Base-by-base conservation (phyloP, 2,888 invertebrate species). In the Apodemia mormo region DNA sequence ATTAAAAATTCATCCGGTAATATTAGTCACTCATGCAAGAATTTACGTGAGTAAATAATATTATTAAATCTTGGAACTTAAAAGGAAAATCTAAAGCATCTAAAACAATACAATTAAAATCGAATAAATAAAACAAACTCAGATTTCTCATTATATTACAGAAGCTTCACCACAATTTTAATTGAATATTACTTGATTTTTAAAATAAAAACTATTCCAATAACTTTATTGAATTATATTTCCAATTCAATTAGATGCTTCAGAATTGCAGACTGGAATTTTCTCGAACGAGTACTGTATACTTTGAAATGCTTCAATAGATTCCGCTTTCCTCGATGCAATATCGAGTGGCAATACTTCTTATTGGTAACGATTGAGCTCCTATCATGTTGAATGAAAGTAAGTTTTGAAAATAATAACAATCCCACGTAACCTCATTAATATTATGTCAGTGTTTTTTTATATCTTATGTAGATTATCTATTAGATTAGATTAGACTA, bases 211-310 rank as follows among this genome's bases (percentile, higher is more conserved):
- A 61, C 61, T 33, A 61, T 61, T 61, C 61, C 61, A 61, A 61
- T 61, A 61, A 61, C 14, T 61, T 61, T 61, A 61, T 61, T 61
- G 61, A 61, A 61, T 61, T 61, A 61, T 61, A 61, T 61, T 61
- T 61, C 61, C 61, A 61, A 61, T 61, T 61, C 61, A 61, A 61
- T 61, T 61, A 61, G 61, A 61, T 61, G 14, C 58, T 58, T 10
- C 33, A 33, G 30, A 61, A 61, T 30, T 30, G 61, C 61, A 61
- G 61, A 61, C 61, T 61, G 61, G 61, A 33, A 61, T 30, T 61
- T 61, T 61, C 61, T 61, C 33, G 5, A 30, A 14, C 61, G 61
- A 61, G 5, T 14, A 61, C 61, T 30, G 61, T 61, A 33, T 61
- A 61, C 61, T 58, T 58, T 58, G 30, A 10, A 58, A 58, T 29